Percentiles rank a stretch among this genome's conserved stretches.
phyloP scores from a whole-genome alignment of 2,797 vertebrate species.

The Pangasius sanitwongsei region DNA sequence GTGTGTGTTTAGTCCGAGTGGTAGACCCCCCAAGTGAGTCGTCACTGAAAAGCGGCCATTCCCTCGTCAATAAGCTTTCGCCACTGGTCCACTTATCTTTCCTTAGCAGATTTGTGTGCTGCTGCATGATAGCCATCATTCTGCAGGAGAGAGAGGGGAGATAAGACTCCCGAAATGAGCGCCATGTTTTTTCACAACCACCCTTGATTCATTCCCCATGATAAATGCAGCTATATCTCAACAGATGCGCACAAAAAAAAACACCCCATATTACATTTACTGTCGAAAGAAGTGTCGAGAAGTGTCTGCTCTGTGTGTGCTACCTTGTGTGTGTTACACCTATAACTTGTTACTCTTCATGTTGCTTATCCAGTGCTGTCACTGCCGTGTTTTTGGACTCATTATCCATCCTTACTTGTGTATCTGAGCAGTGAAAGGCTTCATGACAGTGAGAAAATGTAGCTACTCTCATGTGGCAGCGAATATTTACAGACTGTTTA shows the following conservation, averaged over 20 bases:
- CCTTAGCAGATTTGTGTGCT: conserved; percentile 56
- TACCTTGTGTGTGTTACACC: conserved; percentile 2
- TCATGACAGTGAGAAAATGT: conserved; percentile 63
- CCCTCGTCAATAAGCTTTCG: conserved; percentile 52
- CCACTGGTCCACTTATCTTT: conserved; percentile 54
- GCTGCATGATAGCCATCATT: conserved; percentile 54
- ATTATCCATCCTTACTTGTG: conserved; percentile 43
- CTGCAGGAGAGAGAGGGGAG: conserved; percentile 36
- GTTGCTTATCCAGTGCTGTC: conserved; percentile 29
- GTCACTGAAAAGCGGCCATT: conserved; percentile 47
- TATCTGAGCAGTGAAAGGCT: conserved; percentile 37
- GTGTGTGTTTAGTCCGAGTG: conserved; percentile 34
- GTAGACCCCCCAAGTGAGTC: conserved; percentile 50
- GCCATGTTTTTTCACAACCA: conserved; percentile 49
- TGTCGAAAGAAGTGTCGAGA: background rate
- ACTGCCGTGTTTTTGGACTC: conserved; percentile 44
- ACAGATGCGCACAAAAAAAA: conserved; percentile 37
- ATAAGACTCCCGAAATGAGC: conserved; percentile 51
- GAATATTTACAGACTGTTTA: conserved; percentile 51
- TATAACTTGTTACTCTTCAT: conserved; percentile 23
- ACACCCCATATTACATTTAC: background rate
- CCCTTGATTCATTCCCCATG: conserved; percentile 50
- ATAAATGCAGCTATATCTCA: conserved; percentile 50
- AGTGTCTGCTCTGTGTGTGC: background rate
- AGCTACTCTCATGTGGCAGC: conserved; percentile 36